Percentiles rank a stretch among this genome's conserved stretches.
Evolutionary conservation across 2,797 vertebrate species (phyloP).

Genomic region (Gallinago solitaria): DNA sequence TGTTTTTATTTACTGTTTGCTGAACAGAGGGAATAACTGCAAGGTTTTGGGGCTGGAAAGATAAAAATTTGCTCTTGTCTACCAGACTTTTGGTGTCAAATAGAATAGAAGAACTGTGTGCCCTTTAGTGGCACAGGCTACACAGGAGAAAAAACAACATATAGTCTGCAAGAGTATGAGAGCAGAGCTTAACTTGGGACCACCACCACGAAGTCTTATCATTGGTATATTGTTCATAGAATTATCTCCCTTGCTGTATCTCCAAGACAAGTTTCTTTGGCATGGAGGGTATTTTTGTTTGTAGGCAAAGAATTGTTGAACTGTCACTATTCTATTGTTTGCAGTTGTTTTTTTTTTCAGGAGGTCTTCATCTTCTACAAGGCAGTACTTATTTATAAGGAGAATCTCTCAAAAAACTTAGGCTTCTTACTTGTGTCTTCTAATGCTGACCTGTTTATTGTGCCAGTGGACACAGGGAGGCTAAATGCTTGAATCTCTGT

Average conservation of each 20-base stretch:
- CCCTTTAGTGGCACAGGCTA: neutral
- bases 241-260: neutral
- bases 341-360: neutral
- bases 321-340: neutral
- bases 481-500: slow-evolving; percentile 10
- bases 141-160: fast-evolving
- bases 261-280: neutral
- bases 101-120: neutral
- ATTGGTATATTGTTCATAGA: neutral
- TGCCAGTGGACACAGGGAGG: neutral
- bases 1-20: neutral
- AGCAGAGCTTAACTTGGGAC: neutral
- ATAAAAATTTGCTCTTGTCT: neutral
- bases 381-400: neutral
- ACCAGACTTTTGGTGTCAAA: neutral
- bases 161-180: neutral
- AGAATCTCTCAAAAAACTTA: neutral
- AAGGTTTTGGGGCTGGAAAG: neutral
- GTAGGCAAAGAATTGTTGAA: neutral
- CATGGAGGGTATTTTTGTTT: neutral
- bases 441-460: neutral
- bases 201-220: neutral
- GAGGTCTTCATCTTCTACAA: neutral
- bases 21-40: neutral
- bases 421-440: neutral